Conservation (phyloP, 2,888 invertebrate species). For the Nezara viridula region DNA sequence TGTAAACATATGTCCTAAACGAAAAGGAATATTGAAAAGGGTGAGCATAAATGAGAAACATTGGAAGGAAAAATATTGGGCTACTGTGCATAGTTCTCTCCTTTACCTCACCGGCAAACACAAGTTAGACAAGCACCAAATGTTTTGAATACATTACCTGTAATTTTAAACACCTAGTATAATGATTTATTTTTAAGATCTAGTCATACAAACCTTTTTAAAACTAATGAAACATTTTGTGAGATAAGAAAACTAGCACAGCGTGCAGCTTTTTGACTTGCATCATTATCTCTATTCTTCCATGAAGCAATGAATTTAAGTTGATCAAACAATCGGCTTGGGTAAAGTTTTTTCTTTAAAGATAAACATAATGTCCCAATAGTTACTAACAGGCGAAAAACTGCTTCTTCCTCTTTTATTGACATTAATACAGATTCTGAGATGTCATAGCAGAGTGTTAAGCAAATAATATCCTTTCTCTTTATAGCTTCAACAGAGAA, state of each 20-base stretch:
- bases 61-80: too few relatives aligned
- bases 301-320: background rate
- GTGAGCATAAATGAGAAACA: too few relatives aligned
- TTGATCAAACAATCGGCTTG: background rate
- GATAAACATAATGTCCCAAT: conserved; percentile 74
- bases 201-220: background rate
- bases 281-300: background rate
- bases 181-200: background rate
- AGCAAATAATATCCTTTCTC: conserved; percentile 71
- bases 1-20: too few relatives aligned
- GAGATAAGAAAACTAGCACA: conserved; percentile 1
- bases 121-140: too few relatives aligned
- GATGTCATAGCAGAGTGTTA: conserved; percentile 67
- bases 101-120: too few relatives aligned
- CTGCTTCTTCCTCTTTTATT: conserved; percentile 80
- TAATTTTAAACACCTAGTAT: background rate
- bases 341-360: background rate
- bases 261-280: background rate
- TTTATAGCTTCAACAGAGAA: conserved; percentile 75
- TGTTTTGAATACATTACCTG: too few relatives aligned
- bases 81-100: too few relatives aligned
- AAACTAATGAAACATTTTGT: conserved; percentile 2
- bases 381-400: conserved; percentile 82
- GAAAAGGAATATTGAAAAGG: too few relatives aligned
- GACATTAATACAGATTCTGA: conserved; percentile 69